Base-by-base conservation (phyloP, 2,113 vertebrate genomes). In the Phaetusa simplex region DNA sequence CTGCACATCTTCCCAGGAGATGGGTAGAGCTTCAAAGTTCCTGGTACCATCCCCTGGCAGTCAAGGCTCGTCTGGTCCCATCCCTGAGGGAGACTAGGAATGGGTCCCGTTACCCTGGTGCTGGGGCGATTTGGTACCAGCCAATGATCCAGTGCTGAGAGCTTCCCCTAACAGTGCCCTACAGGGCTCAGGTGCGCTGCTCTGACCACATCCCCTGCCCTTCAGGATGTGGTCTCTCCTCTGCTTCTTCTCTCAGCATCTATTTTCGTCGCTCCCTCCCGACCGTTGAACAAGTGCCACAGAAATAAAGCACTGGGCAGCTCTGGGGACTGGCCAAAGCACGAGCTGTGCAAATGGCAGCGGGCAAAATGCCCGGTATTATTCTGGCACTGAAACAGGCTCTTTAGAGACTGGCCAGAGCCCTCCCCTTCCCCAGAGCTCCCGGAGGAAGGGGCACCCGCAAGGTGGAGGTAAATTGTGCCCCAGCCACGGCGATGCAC, bases 271-370 rank as follows among this genome's bases (percentile, higher is more conserved):
- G 0, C 24, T 86, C 78, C 11, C 32, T 80, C 32, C 58, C 4
- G 0, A 61, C 55, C 3, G 0, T 29, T 92, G 91, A 95, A 74
- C 0, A 0, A 47, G 27, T 29, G 67, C 91, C 93, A 81, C 2
- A 1, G 64, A 49, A 95, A 86, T 30, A 45, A 83, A 92, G 65
- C 20, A 5, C 87, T 34, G 84, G 69, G 62, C 16, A 3, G 78
- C 70, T 80, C 82, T 77, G 82, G 71, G 76, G 36, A 58, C 62
- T 0, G 2, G 72, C 76, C 91, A 88, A 61, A 91, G 83, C 82
- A 77, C 10, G 8, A 94, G 82, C 80, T 92, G 71, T 64, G 86
- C 80, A 67, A 82, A 84, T 70, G 85, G 93, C 93, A 95, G 36
- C 47, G 27, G 89, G 80, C 89, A 91, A 18, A 73, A 9, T 42